Conservation (phyloP, 2,797 vertebrate genomes). For the Allobates femoralis region DNA sequence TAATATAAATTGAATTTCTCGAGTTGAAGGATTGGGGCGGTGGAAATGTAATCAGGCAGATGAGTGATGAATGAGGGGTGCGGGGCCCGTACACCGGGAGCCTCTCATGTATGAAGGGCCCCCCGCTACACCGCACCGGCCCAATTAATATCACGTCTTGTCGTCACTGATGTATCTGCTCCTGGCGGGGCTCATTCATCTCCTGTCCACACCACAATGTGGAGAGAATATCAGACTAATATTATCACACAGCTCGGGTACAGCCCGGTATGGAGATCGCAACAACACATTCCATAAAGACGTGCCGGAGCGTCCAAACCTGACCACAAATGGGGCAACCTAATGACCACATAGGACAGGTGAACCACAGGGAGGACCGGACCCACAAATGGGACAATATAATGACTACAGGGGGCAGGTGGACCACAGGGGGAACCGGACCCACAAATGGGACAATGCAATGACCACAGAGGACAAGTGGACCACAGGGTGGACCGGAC, state of each 20-base stretch:
- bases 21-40: conserved; percentile 47
- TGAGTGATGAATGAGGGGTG: conserved; percentile 43
- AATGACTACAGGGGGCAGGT: no score
- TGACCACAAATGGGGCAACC: no score
- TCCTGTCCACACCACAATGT: not conserved
- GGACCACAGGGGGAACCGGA: no score
- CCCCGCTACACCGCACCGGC: not conserved
- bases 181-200: not conserved
- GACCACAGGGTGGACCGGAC: no score
- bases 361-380: no score
- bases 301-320: no score
- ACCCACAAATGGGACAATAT: no score
- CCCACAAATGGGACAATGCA: no score
- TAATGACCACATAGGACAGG: no score
- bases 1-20: conserved; percentile 60
- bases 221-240: not conserved
- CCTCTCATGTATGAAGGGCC: conserved; percentile 39
- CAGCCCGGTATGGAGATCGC: not conserved
- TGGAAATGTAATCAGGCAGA: conserved; percentile 37
- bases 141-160: conserved; percentile 44
- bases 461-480: no score
- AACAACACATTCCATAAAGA: not conserved
- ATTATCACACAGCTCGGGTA: not conserved
- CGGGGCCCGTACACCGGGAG: not conserved
- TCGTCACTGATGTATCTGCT: not conserved